Base-by-base conservation (phyloP, 2,797 vertebrate genomes). In the Lindbergichthys nudifrons region DNA sequence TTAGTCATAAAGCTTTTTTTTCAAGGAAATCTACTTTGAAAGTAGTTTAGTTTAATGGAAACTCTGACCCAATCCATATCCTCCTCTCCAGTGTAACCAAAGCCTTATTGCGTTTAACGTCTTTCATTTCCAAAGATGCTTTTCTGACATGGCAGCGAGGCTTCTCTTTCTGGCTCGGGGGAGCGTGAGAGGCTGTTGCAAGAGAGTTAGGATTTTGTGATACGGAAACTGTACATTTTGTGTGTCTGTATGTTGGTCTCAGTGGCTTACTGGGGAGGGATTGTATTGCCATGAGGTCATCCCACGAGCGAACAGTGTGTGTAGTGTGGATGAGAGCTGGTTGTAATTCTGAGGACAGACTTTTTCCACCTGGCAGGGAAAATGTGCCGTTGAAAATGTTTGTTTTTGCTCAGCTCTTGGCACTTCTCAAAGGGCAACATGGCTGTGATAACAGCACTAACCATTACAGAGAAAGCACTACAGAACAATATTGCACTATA, bases 231-330 rank as follows among this genome's bases (percentile, higher is more conserved):
- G 45, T 54, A 12, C 7, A 19, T 26, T 65, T 12, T 63, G 42
- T 10, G 72, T 15, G 47, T 39, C 62, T 19, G 58, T 71, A 52
- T 36, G 62, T 65, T 48, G 58, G 57, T 36, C 21, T 70, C 26
- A 15, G 18, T n/a, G 66, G 76, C 72, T 73, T 73, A 46, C 57
- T 50, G 45, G 32, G 58, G 60, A 65, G 82, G 66, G 81, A 86
- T 85, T 79, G 82, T 61, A 78, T 70, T 85, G 61, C 67, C 56
- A 86, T 88, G 85, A 91, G 77, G 82, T 92, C 90, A 91, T 87
- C 61, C 52, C 63, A 53, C 65, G n/a, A 56, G 81, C 42, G 75
- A 80, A 57, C 64, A 4, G 26, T 45, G 69, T 62, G 56, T 51
- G 58, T 23, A 67, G 21, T 30, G 48, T 16, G 72, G 65, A 73